Evolutionary conservation across 92 coral and sea anemone species (phyloP).

Genomic region (Isaurus tuberculatus): DNA sequence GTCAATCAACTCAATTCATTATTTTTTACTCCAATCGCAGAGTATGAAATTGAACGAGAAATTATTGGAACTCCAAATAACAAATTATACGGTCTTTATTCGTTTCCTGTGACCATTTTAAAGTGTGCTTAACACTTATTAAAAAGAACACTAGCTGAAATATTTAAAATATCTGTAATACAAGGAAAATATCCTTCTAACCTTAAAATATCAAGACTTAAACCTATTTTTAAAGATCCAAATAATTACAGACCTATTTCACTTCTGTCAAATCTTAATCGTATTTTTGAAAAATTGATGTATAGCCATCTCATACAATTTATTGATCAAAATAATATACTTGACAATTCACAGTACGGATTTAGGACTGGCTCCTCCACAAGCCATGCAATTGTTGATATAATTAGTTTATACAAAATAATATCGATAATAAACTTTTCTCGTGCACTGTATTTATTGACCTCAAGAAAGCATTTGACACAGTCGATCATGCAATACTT

Average conservation of each 20-base stretch:
- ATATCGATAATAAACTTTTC: no score
- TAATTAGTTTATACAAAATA: conserved; percentile 7
- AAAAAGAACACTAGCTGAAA: conserved; percentile 42
- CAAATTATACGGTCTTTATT: no score
- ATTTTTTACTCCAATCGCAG: conserved; percentile 14
- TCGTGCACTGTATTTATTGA: conserved; percentile 38
- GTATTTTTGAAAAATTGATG: no score
- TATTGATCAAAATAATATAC: conserved; percentile 12
- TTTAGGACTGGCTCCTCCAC: no score
- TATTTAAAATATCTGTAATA: conserved; percentile 42
- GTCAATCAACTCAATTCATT: conserved; percentile 16
- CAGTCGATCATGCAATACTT: conserved; percentile 47
- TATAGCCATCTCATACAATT: conserved; percentile 28
- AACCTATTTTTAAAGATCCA: conserved; percentile 17
- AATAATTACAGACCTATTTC: conserved; percentile 43
- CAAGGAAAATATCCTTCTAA: conserved; percentile 42
- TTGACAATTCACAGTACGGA: background rate
- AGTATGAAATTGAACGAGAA: conserved; percentile 21
- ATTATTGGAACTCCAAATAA: conserved; percentile 1
- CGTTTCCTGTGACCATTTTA: conserved; percentile 32
- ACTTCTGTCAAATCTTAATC: conserved; percentile 44
- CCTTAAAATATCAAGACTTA: conserved; percentile 2
- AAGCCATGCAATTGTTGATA: conserved; percentile 45
- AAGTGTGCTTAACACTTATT: conserved; percentile 39
- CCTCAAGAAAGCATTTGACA: conserved; percentile 48